Conservation (phyloP, 2,888 invertebrate species). For the Lasioglossum villosulum region DNA sequence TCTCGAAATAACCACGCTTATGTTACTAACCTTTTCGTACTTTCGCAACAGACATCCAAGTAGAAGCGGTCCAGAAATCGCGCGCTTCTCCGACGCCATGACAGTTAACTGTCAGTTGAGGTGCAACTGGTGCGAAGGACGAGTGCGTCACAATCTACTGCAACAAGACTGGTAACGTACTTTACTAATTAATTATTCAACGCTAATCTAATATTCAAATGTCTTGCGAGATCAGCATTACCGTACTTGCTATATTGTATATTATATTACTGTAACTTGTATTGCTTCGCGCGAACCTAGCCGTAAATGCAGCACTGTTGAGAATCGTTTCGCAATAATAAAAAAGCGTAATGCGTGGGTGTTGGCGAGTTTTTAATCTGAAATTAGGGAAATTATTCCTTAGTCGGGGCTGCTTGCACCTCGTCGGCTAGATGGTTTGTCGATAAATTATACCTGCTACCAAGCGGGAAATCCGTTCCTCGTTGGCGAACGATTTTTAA, state of each 20-base stretch:
- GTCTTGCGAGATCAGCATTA: background rate
- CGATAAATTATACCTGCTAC: slow-evolving; percentile 2
- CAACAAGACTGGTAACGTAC: background rate
- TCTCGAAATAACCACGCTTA: too few relatives aligned
- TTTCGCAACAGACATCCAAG: background rate
- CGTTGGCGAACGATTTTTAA: slow-evolving; percentile 36
- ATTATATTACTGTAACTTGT: background rate
- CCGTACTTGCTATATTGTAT: background rate
- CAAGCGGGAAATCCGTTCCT: background rate
- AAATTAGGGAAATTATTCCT: background rate
- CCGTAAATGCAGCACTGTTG: background rate
- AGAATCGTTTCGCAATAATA: background rate
- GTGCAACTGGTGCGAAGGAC: background rate
- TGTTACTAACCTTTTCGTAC: background rate
- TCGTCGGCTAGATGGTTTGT: background rate
- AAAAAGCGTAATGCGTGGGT: background rate
- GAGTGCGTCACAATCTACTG: background rate
- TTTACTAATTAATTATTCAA: background rate
- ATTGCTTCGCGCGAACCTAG: background rate
- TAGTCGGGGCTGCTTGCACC: background rate
- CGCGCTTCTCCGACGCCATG: background rate
- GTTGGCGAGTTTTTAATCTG: background rate
- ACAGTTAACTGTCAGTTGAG: background rate
- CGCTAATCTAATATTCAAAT: background rate
- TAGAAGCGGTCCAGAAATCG: background rate